Conservation (phyloP, 2,113 vertebrate genomes). For the Galemys pyrenaicus region DNA sequence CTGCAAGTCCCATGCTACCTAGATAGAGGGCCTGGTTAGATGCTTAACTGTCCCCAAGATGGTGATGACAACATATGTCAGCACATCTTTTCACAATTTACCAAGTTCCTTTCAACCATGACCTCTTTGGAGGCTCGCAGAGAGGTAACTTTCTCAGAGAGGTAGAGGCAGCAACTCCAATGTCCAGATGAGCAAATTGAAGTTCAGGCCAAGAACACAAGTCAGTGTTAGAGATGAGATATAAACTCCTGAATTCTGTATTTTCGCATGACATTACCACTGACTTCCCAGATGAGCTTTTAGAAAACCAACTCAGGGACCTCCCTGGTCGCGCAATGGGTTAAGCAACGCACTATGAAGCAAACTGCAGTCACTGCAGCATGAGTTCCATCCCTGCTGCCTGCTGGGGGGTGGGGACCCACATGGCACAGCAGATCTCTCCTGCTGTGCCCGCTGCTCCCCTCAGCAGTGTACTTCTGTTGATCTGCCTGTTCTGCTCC, state of each 20-base stretch:
- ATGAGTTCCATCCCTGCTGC: too few relatives aligned
- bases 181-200: neutral
- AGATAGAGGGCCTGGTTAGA: neutral
- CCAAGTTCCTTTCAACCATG: neutral
- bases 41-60: neutral
- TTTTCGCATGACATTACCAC: neutral
- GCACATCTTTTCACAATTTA: neutral
- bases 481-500: too few relatives aligned
- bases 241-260: neutral
- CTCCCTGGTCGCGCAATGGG: too few relatives aligned
- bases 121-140: neutral
- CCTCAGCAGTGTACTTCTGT: too few relatives aligned
- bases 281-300: neutral
- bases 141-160: neutral
- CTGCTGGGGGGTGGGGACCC: too few relatives aligned
- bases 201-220: neutral
- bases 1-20: neutral
- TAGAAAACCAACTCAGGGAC: slow-evolving; percentile 33
- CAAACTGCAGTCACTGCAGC: too few relatives aligned
- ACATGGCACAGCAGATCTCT: too few relatives aligned
- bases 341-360: too few relatives aligned
- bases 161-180: neutral
- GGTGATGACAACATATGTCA: neutral
- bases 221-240: neutral
- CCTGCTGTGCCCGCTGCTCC: too few relatives aligned